A percentile compares a stretch with the other conserved stretches of the same genome.
Conservation (phyloP, 2,113 vertebrate genomes). For the Rhinopomastus cyanomelas region DNA sequence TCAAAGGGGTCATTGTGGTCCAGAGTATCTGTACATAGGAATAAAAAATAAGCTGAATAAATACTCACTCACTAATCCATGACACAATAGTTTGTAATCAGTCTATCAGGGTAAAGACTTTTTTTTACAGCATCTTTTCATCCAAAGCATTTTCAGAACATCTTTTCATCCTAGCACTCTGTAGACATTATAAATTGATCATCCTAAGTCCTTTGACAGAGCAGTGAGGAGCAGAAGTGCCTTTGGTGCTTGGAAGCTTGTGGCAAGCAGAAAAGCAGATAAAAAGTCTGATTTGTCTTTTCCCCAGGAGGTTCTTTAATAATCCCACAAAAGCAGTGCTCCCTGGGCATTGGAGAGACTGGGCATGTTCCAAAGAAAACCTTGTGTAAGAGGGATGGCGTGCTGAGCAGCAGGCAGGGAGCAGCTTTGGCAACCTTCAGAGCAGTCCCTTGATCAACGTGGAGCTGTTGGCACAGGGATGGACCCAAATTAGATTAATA, state of each 20-base stretch:
- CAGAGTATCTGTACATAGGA: slow-evolving; percentile 48
- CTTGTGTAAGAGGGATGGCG: background rate
- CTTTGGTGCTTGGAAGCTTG: slow-evolving; percentile 35
- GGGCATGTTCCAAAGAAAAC: background rate
- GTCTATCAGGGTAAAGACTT: slow-evolving; percentile 53
- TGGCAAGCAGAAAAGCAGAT: slow-evolving; percentile 47
- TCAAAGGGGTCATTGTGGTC: slow-evolving; percentile 55
- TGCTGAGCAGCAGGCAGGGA: background rate
- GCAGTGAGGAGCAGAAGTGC: slow-evolving; percentile 15
- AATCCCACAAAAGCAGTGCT: slow-evolving; percentile 26
- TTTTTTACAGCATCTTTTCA: slow-evolving; percentile 41
- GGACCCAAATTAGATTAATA: background rate
- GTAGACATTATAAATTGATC: slow-evolving; percentile 55
- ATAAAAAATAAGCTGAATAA: slow-evolving; percentile 58
- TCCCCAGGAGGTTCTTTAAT: background rate
- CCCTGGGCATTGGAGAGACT: background rate
- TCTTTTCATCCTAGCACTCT: slow-evolving; percentile 50
- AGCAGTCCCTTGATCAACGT: background rate
- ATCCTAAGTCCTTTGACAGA: slow-evolving; percentile 48
- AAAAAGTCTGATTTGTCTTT: slow-evolving; percentile 44
- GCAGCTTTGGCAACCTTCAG: background rate
- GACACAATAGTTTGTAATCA: slow-evolving; percentile 65
- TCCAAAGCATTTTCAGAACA: slow-evolving; percentile 35
- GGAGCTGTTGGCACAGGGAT: background rate
- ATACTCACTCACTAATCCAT: slow-evolving; percentile 39